Evolutionary conservation across 2,888 invertebrate genomes (phyloP), one percentile per base, ranked within the genome.

Genomic region (Barypeithes pellucidus): DNA sequence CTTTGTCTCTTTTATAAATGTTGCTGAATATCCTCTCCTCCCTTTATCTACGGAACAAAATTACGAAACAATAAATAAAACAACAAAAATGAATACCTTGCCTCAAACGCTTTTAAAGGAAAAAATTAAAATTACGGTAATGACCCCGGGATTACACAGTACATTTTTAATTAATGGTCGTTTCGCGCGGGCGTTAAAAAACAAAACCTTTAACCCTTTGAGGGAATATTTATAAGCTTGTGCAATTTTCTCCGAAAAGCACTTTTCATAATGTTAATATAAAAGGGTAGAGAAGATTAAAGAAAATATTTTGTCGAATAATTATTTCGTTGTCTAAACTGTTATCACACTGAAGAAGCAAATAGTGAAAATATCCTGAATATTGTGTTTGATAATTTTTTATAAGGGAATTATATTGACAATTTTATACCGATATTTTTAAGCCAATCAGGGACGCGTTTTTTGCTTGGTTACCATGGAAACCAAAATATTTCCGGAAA

Each of bases 111-210:
- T 57, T 20, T 14, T 14, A 57, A 57, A 57, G 24, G 3, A 57
- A 9, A 33, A 57, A 57, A 57, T 57, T 57, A 33, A 9, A 33
- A 29, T 57, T 33, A 33, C 54, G 33, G n/a, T 57, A 57, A 57
- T 57, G 54, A 18, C 24, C 33, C 5, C 16, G 54, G 16, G 39
- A 57, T 57, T 57, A 57, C 33, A 57, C 54, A 33, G 54, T 33
- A 57, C 33, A 33, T 57, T 57, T 57, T 57, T 57, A 57, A 57
- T 57, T 57, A 57, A 57, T 57, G 54, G 54, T 57, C 33, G 9
- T 57, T n/a, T 57, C n/a, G 54, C 16, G 14, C 12, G 33, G 16
- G 54, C 14, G 54, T 29, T 33, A 33, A 33, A 57, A 36, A 57
- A 57, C 22, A 57, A 50, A 47, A 47, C 47, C 18, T 47, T 20